Evolutionary conservation across 1,140 invertebrate species (phyloP), one percentile per base, ranked within the genome.

Genomic region (Drosophila lacteicornis): DNA sequence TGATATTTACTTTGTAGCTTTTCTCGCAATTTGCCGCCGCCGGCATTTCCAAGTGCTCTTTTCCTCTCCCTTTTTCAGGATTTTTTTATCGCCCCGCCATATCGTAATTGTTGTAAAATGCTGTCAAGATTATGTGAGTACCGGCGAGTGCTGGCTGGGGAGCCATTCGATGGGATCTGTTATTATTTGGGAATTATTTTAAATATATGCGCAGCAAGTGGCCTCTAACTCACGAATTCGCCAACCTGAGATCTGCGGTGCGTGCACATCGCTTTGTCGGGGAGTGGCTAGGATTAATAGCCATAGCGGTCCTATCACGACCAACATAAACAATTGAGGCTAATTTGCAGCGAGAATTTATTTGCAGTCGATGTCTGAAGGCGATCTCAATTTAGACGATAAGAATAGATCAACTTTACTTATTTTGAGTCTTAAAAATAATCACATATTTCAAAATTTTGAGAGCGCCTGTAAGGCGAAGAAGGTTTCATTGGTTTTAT

Each of bases 161-260:
- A 62, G 68, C 22, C 50, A 45, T 47, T 17, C 17, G 17, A 68
- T 56, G 55, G 56, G 62, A 67, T 59, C 73, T 74, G 71, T 74
- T 74, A 74, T 75, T 75, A 75, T 75, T 75, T 74, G 56, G 47
- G 40, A 77, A 68, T 77, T 77, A 77, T 77, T 77, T 68, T 68
- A 77, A 77, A 77, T 60, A 49, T 77, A 68, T 77, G 69, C 47
- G n/a, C 47, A 53, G 38, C 36, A 25, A 46, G 19, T 42, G 36
- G 51, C 49, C 40, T 40, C 40, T 40, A 53, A 74, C 25, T 74
- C 33, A 74, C 38, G 19, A 62, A 17, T 8, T 46, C 25, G 17
- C 50, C 4, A 45, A 7, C 9, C 40, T 30, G 38, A n/a, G 25
- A 30, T 46, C 33, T 19, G 25, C 12, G 33, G 51, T 65, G 62